Evolutionary conservation across 2,797 vertebrate species (phyloP), one percentile per base, ranked within the genome.

Genomic region (Limosa lapponica): DNA sequence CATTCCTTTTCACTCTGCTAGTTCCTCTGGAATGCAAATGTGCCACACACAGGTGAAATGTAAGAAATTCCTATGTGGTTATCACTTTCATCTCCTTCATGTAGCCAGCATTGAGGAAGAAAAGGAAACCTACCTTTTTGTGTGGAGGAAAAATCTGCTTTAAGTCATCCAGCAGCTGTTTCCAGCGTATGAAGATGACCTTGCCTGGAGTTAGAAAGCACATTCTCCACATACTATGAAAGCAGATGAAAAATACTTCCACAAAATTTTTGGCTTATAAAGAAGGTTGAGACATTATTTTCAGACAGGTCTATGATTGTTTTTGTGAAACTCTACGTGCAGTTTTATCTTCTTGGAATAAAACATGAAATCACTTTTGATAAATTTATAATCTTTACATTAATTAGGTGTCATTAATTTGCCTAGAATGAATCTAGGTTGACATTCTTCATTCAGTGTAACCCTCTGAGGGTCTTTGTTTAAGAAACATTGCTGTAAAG

Each of bases 401-500:
- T 74, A 65, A 52, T 72, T 65, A 78, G 8, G 11, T 65, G 39
- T 64, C 39, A 52, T 44, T 74, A 67, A 57, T 67, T 90, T 37
- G 23, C 23, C 27, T 79, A 57, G 34, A 66, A 46, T 69, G 37
- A n/a, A 65, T 79, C 55, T 81, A 24, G 14, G 28, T 10, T 79
- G 39, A 89, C 19, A 62, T 79, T 62, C 18, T 57, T 41, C 16
- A 69, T 82, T 74, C 13, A 16, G 9, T 54, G 39, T 72, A 79
- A 87, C 17, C 5, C 25, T 70, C 36, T 73, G 62, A 92, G 49
- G 49, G 3, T 89, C 74, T 83, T 85, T 87, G 58, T 85, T 93
- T 91, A 74, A 84, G 80, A 95, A 95, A 72, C 37, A 41, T 74
- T 67, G 81, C 61, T 71, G 5, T 57, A 87, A 87, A 95, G 28